Evolutionary conservation across 1,140 invertebrate genomes (phyloP), one percentile per base, ranked within the genome.

Genomic region (Lethrus apterus): DNA sequence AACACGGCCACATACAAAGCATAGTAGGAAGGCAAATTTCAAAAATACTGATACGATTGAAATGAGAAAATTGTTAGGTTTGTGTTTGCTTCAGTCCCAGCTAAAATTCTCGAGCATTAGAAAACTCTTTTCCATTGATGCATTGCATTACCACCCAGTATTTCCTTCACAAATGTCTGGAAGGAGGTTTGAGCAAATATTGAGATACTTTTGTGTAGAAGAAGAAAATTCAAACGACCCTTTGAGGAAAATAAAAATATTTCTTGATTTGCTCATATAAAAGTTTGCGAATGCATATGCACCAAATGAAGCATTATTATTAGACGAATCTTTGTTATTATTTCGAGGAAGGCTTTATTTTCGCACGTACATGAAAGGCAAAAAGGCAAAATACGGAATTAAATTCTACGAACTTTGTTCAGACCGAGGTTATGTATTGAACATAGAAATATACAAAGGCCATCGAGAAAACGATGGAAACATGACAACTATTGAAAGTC

Each of bases 291-390:
- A 7, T 4, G 9, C 9, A 8, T 38, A 38, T 21, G 8, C 9
- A 38, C 35, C 35, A 19, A 9, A 23, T 26, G 11, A 44, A 47
- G 43, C 11, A 20, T 46, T 51, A 40, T 48, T 47, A 15, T 42
- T 61, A 29, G 56, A 66, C 48, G 57, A 66, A 47, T 52, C 58
- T 30, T 52, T 64, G 52, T 42, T 67, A 40, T 52, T 59, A 29
- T 65, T 55, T 52, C 51, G 53, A 41, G 58, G 61, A 42, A 17
- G 56, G 20, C 47, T 63, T 2, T 34, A 31, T 24, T 62, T 65
- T 46, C 33, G 46, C 19, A 53, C 58, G 24, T 58, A 62, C 34
- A 52, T 56, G 18, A 51, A 56, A 42, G 21, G 53, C 60, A 50
- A 63, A 50, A 56, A 44, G 26, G 53, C 60, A 48, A 63, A 57